Evolutionary conservation across 2,113 vertebrate genomes (phyloP), one percentile per base, ranked within the genome.

Genomic region (Collichthys lucidus): DNA sequence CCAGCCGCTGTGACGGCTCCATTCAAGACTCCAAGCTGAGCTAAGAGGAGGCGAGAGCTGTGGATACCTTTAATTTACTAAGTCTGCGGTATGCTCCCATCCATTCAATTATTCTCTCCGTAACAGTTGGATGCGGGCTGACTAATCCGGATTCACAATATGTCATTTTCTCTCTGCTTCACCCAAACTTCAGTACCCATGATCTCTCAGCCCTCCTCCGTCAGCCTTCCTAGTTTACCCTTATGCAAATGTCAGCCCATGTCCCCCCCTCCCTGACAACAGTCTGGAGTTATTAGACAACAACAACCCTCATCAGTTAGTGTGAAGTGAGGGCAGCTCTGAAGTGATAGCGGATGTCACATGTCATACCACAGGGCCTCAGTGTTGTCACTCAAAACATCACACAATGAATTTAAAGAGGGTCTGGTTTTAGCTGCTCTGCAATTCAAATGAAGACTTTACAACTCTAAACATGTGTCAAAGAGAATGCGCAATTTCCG

Each of bases 41-140:
- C 63, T 77, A 52, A 74, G 69, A 86, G 61, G 46, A 79, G 73
- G 52, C 44, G 80, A 69, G 77, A 66, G 63, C 77, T 66, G 59
- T 0, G 50, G 83, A 79, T 77, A 82, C 73, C 74, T 90, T 89
- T 90, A 85, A 93, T 91, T 92, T 88, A 86, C 83, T 50, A 82
- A 86, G 89, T 87, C 86, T 87, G 77, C 44, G 12, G 77, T 24
- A 53, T 47, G 57, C 61, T 79, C 22, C 60, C 64, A 62, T 78
- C 70, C 22, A 42, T 79, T 84, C 81, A 86, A 15, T 87, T 79
- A 73, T 35, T 64, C 68, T 67, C 64, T 64, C 20, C 42, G 35
- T 42, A 85, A 79, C 52, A 59, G 62, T 40, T 74, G 67, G 74
- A 80, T 67, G 65, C 65, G 62, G 52, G 55, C 52, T 26, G 44